Percentiles rank a stretch among this genome's conserved stretches.
These are phyloP conservation scores for Andrena hattorfiana DNA, from an alignment of 2,888 invertebrate species.

Conservation along the genomic window DNA sequence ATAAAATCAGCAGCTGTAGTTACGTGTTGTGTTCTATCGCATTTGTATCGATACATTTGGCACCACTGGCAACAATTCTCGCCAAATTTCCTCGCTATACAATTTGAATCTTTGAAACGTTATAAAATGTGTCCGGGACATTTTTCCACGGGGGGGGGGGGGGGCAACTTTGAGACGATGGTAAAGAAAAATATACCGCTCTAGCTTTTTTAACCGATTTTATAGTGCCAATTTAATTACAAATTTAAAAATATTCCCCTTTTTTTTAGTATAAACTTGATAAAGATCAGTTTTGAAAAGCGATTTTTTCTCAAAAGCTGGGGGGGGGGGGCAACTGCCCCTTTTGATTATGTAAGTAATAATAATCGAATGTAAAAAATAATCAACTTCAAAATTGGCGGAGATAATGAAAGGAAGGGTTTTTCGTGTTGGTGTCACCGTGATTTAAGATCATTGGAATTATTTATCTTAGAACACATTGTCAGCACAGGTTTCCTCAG, in stretches of 20 bases:
- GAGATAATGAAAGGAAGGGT: too few relatives aligned
- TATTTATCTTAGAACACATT: background rate
- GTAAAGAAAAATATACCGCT: too few relatives aligned
- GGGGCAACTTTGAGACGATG: too few relatives aligned
- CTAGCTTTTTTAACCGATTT: too few relatives aligned
- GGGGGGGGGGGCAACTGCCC: too few relatives aligned
- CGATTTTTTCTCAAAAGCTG: too few relatives aligned
- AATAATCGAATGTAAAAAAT: background rate
- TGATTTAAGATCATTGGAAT: background rate
- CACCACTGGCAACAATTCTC: slow-evolving; percentile 21
- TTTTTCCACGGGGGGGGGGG: too few relatives aligned
- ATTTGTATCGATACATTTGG: slow-evolving; percentile 19
- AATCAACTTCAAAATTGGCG: background rate
- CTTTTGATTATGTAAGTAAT: background rate
- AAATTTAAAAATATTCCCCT: too few relatives aligned
- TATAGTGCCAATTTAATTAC: too few relatives aligned
- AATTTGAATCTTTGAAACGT: slow-evolving; percentile 30
- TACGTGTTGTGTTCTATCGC: background rate
- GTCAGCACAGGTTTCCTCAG: slow-evolving; percentile 13
- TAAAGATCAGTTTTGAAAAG: too few relatives aligned
- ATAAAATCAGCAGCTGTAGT: background rate
- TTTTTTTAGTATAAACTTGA: too few relatives aligned
- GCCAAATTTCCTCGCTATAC: background rate
- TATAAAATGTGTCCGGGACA: slow-evolving; percentile 9
- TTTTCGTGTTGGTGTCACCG: too few relatives aligned